phyloP scores from a whole-genome alignment of 2,797 vertebrate species.

The Apogon hyalosoma region DNA sequence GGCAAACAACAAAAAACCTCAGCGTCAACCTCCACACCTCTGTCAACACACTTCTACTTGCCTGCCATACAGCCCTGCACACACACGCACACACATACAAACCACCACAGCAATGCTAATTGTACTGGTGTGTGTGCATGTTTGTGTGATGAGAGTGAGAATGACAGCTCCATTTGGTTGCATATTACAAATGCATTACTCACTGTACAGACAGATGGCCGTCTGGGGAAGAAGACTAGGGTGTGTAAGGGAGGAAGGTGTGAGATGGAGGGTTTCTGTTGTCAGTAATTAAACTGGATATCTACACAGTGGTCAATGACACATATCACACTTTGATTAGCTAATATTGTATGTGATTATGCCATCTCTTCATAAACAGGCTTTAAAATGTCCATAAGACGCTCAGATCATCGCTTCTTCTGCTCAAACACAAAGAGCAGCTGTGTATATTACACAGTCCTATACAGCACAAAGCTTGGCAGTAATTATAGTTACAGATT shows the following conservation, averaged over 20 bases:
- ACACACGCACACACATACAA: constrained; percentile 5
- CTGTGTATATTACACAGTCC: background rate
- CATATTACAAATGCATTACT: constrained; percentile 56
- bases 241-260: constrained; percentile 3
- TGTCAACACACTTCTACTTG: constrained; percentile 36
- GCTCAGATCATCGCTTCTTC: background rate
- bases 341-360: constrained; percentile 10
- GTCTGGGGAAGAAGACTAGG: background rate
- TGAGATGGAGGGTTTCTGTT: constrained; percentile 23
- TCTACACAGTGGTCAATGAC: constrained; percentile 12
- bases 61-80: constrained; percentile 14
- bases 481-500: constrained; percentile 15
- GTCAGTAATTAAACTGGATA: constrained; percentile 44
- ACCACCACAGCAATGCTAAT: constrained; percentile 22
- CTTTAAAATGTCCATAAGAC: background rate
- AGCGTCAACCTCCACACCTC: constrained; percentile 44
- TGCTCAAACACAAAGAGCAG: background rate
- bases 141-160: constrained; percentile 38
- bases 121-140: constrained; percentile 7
- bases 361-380: background rate
- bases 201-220: constrained; percentile 61
- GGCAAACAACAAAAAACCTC: constrained; percentile 24
- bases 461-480: background rate
- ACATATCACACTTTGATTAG: constrained; percentile 3
- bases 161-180: constrained; percentile 66